Base-by-base conservation (phyloP, 1,140 invertebrate genomes). In the Drosophila mauritiana region DNA sequence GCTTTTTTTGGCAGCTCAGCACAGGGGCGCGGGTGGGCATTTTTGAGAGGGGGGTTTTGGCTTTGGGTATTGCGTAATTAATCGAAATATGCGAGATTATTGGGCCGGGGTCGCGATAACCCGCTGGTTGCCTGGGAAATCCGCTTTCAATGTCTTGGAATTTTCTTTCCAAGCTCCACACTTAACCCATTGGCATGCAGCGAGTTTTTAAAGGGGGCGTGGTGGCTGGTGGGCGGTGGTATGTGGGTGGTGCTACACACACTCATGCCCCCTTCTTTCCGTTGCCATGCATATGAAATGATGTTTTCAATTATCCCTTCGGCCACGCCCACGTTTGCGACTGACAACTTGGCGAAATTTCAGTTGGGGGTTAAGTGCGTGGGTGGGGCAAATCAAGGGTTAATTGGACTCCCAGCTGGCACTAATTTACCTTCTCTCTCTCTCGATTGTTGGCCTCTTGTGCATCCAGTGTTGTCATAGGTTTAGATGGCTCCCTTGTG, bases 301-400 rank as follows among this genome's bases (percentile, higher is more conserved):
- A 89, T 83, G 75, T 72, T 88, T 88, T 80, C 84, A 88, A 88
- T 88, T 88, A 88, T 73, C 45, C 76, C 34, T 62, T 70, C 48
- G 43, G 81, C 62, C 57, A 80, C 80, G 79, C 79, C 79, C 75
- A 70, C 54, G 59, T 37, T 52, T 85, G 81, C 51, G 59, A 53
- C 58, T 85, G 81, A 85, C 81, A 85, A 80, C 68, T 67, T 70
- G 70, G 49, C 49, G 8, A 42, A 58, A 64, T 56, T 64, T 61
- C 40, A 42, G 20, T 46, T 40, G 15, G 17, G 17, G 7, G 27
- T 48, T 62, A 62, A 62, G 3, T 8, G 31, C 27, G 45, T 4
- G 59, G 53, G 8, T 7, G 25, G 46, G 48, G 62, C 36, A 20
- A 51, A 75, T 63, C 48, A 58, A 20, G 39, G 64, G 62, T 62